phyloP scores from a whole-genome alignment of 2,113 vertebrate species.

The Stomatorhinus ivindoensis region DNA sequence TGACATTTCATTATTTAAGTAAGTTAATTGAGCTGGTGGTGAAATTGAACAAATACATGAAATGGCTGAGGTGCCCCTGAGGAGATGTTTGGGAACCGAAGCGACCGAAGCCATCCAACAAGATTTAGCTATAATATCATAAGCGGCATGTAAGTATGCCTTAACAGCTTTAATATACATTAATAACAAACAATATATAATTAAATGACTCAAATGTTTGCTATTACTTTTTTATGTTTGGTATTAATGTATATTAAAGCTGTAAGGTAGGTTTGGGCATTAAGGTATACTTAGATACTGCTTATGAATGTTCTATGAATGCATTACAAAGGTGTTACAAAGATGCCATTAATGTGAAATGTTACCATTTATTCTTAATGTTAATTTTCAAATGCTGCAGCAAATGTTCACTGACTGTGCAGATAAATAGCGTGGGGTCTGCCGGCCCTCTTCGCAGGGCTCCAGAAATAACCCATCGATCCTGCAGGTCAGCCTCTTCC shows the following conservation, averaged over 20 bases:
- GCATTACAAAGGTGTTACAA: neutral
- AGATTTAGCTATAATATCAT: neutral
- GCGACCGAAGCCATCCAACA: too few species aligned
- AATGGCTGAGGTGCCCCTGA: too few species aligned
- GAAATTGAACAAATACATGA: too few species aligned
- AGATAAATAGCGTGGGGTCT: neutral
- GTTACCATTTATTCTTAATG: neutral
- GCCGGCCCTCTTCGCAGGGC: constrained; percentile 26
- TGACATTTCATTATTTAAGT: neutral
- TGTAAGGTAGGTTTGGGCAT: neutral
- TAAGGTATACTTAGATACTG: neutral
- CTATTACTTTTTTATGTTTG: neutral
- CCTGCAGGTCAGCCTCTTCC: constrained; percentile 27
- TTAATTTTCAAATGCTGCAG: neutral
- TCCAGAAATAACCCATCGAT: constrained; percentile 30
- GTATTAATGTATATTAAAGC: neutral
- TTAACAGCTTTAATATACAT: neutral
- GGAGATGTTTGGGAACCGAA: too few species aligned
- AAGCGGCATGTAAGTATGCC: neutral
- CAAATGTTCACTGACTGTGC: neutral
- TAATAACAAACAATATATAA: neutral
- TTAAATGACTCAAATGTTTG: neutral
- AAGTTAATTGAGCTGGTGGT: neutral
- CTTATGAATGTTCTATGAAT: neutral
- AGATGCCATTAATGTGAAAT: neutral